A percentile compares a stretch with the other conserved stretches of the same genome.
These are phyloP conservation scores for Heliopora coerulea DNA, from an alignment of 92 coral and sea anemone genomes.

Conservation along the genomic window DNA sequence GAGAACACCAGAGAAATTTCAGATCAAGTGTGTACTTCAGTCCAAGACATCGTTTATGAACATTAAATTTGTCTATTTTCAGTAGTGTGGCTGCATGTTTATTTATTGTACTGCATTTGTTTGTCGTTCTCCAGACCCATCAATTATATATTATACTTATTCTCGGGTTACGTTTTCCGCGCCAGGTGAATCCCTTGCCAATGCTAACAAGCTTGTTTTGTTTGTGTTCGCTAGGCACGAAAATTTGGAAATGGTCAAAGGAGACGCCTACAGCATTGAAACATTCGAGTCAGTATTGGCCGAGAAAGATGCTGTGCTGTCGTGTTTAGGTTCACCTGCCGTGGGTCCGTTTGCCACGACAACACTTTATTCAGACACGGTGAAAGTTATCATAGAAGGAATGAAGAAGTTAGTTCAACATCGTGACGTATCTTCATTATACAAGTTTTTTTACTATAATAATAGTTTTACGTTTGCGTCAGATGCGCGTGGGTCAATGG, in stretches of 20 bases:
- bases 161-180: not conserved
- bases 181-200: too few relatives aligned
- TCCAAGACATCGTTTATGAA: not conserved
- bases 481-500: too few relatives aligned
- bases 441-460: too few relatives aligned
- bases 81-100: too few relatives aligned
- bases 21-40: slow-evolving; percentile 49
- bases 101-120: not conserved
- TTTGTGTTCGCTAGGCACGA: slow-evolving; percentile 55
- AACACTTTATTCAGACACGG: slow-evolving; percentile 81
- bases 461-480: too few relatives aligned
- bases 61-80: too few relatives aligned
- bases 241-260: slow-evolving; percentile 63
- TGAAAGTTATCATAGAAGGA: slow-evolving; percentile 70
- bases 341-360: slow-evolving; percentile 74
- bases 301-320: slow-evolving; percentile 84
- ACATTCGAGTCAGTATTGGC: slow-evolving; percentile 61
- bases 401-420: slow-evolving; percentile 81
- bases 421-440: too few relatives aligned
- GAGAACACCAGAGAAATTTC: slow-evolving; percentile 71
- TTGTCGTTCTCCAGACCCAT: not conserved
- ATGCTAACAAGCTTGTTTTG: not conserved
- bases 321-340: slow-evolving; percentile 68
- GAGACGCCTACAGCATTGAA: slow-evolving; percentile 80
- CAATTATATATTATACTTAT: not conserved